A percentile compares a stretch with the other conserved stretches of the same genome.
phyloP scores from a whole-genome alignment of 2,888 invertebrate species.

The Dicroscelio sp. region DNA sequence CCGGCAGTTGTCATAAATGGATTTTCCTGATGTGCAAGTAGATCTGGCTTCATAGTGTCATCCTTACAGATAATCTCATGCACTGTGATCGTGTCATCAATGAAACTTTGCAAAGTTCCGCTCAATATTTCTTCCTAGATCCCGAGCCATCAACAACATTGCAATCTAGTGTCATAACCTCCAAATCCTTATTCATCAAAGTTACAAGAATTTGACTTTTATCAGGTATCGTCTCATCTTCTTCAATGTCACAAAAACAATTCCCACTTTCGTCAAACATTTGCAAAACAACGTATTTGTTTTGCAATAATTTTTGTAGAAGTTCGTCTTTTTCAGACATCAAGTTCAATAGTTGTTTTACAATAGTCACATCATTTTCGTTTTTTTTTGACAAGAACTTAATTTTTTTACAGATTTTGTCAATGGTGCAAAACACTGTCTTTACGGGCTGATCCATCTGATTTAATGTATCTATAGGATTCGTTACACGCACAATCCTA shows the following conservation, averaged over 20 bases:
- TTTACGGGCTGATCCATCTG: too few relatives aligned
- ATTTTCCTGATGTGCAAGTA: too few relatives aligned
- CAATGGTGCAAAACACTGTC: slow-evolving; percentile 6
- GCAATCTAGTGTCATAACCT: too few relatives aligned
- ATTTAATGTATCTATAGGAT: too few relatives aligned
- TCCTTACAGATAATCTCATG: too few relatives aligned
- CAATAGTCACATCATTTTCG: slow-evolving; percentile 17
- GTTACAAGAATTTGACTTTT: slow-evolving; percentile 24
- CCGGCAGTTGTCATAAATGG: too few relatives aligned
- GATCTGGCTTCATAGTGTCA: too few relatives aligned
- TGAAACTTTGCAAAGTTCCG: too few relatives aligned
- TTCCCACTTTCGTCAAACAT: slow-evolving; percentile 21
- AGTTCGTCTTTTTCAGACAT: slow-evolving; percentile 42
- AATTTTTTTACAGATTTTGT: slow-evolving; percentile 27
- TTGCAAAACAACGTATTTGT: slow-evolving; percentile 26
- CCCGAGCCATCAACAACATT: too few relatives aligned
- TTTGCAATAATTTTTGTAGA: not conserved
- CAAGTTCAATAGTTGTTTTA: not conserved
- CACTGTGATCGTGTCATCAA: too few relatives aligned
- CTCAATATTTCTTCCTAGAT: too few relatives aligned
- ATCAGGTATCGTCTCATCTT: slow-evolving; percentile 10
- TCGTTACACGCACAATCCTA: too few relatives aligned
- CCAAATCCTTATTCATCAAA: slow-evolving; percentile 27
- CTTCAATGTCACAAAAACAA: slow-evolving; percentile 35
- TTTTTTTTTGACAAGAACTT: not conserved